Percentiles rank a stretch among this genome's conserved stretches.
Conservation (phyloP, 2,888 invertebrate species). For the Geophilus truncorum region DNA sequence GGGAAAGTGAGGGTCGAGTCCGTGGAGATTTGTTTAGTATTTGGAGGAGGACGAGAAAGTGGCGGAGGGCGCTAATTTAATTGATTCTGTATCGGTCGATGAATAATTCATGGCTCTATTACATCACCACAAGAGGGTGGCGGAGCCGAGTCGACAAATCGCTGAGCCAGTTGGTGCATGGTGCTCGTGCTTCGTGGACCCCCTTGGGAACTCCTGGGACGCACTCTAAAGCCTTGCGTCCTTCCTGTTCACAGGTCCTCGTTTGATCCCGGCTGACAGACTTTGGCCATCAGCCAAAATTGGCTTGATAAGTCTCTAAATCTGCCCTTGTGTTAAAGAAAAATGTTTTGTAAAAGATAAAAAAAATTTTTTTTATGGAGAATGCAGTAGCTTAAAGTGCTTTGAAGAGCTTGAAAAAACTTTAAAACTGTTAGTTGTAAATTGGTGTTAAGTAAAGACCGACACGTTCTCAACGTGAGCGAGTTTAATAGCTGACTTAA, state of each 20-base stretch:
- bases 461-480: too few relatives aligned
- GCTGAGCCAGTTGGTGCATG: constrained; percentile 3
- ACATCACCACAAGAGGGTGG: constrained; percentile 4
- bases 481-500: too few relatives aligned
- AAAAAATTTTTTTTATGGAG: too few relatives aligned
- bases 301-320: neutral
- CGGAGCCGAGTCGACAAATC: neutral
- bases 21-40: neutral
- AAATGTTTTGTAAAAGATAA: too few relatives aligned
- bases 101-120: neutral
- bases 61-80: constrained; percentile 5
- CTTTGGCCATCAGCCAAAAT: neutral
- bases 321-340: neutral
- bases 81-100: neutral
- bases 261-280: neutral
- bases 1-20: constrained; percentile 4
- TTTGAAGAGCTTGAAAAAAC: too few relatives aligned
- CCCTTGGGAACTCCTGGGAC: neutral
- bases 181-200: neutral
- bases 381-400: too few relatives aligned
- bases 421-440: too few relatives aligned
- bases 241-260: neutral
- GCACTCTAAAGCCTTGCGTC: neutral
- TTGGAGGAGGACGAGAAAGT: neutral
- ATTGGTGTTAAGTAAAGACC: too few relatives aligned